phyloP scores from a whole-genome alignment of 2,797 vertebrate genomes.

The Paramormyrops hopkinsi region DNA sequence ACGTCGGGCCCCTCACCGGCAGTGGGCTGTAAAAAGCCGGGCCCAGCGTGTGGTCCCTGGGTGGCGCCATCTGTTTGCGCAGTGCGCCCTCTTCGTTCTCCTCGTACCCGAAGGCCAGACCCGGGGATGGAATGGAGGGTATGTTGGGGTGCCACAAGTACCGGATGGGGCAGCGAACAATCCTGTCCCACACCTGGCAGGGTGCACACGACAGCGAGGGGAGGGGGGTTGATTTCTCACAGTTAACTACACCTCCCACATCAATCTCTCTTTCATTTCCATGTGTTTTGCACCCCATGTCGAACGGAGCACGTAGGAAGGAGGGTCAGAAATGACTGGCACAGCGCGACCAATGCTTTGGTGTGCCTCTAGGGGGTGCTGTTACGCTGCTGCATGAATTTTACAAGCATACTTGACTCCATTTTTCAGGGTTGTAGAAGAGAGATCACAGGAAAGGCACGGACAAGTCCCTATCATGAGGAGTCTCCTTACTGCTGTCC shows the following conservation, averaged over 20 bases:
- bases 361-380: background rate
- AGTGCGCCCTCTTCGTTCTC: slow-evolving; percentile 57
- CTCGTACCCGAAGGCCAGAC: slow-evolving; percentile 66
- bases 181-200: slow-evolving; percentile 35
- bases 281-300: background rate
- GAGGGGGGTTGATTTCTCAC: background rate
- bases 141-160: slow-evolving; percentile 44
- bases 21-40: slow-evolving; percentile 66
- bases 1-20: slow-evolving; percentile 49
- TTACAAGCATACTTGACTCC: background rate
- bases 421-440: background rate
- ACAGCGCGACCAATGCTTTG: background rate
- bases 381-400: background rate
- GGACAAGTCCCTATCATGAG: background rate
- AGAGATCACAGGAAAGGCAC: background rate
- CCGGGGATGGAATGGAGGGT: slow-evolving; percentile 66
- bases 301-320: background rate
- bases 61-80: slow-evolving; percentile 51
- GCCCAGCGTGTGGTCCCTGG: slow-evolving; percentile 60
- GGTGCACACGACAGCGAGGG: background rate
- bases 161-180: slow-evolving; percentile 31
- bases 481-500: slow-evolving; percentile 34
- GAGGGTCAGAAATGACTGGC: background rate
- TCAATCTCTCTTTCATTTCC: background rate
- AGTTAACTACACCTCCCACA: background rate